Base-by-base conservation (phyloP, 2,797 vertebrate genomes). In the Eulemur coronatus region DNA sequence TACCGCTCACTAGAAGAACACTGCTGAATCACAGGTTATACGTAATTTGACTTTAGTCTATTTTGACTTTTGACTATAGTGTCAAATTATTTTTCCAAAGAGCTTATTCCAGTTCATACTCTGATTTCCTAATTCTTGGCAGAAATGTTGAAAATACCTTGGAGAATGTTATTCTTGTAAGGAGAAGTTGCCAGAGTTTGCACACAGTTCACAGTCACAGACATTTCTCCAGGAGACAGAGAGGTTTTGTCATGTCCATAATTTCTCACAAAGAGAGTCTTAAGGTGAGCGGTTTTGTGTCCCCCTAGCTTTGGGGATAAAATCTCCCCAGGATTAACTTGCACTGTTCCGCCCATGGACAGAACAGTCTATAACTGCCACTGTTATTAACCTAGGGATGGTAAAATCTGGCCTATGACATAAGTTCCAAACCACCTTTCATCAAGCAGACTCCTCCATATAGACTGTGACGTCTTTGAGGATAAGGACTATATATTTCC, bases 361-460 rank as follows among this genome's bases (percentile, higher is more conserved):
- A 85, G 93, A 85, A 97, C 86, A 86, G 46, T 92, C 69, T 92
- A 38, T 70, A 84, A 61, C 73, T 61, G n/a, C 78, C 80, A 50
- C 87, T 94, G 26, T 33, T 96, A 96, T 91, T 87, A 76, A 93
- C 89, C 24, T 20, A 35, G 78, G 90, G 86, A 67, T 73, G 43
- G 61, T 92, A 67, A 95, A 96, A 70, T 7, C 3, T 50, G 35
- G 52, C 55, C 11, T 59, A 24, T 41, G 79, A 57, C 48, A 90
- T 80, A 24, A 26, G 48, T 72, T 96, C 69, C 89, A 96, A 97
- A 94, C 79, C 93, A 13, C 22, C 30, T 82, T 76, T 80, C 41
- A 50, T 63, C 57, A 57, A 61, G 57, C 84, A 43, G 65, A n/a
- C 18, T 41, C 41, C 89, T 63, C 46, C 38, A 59, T 35, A 46